Evolutionary conservation across 1,140 invertebrate species (phyloP), one percentile per base, ranked within the genome.

Genomic region (Ceratosolen fusciceps): DNA sequence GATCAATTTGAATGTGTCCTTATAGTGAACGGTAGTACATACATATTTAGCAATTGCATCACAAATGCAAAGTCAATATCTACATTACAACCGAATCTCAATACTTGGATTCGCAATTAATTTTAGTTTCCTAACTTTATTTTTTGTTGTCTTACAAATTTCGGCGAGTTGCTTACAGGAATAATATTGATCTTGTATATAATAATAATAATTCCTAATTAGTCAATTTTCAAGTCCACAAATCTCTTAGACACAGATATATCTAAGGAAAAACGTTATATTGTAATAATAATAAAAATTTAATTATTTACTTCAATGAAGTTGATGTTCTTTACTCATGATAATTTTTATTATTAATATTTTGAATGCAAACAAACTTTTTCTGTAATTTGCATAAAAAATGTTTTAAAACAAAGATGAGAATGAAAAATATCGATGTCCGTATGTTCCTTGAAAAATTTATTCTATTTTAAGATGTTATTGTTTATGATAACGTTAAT

Each of bases 1-100:
- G 82, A 84, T 85, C 83, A 87, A 87, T 87, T 85, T 79, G 81
- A 81, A 83, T 77, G 84, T 87, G 83, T 83, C 84, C 81, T 86
- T 84, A 86, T 82, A 79, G 49, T 79, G 78, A 52, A 31, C 21
- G 21, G 67, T 67, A 79, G 70, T 65, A 16, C 37, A n/a, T n/a
- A n/a, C n/a, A n/a, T n/a, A n/a, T 79, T 73, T 73, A 21, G 47
- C 26, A 43, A 68, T 83, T 84, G 68, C 74, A 34, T 72, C 74
- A 78, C 82, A 82, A 16, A 43, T 71, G 76, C 73, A 80, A 83
- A 85, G 84, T 86, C 84, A 85, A 85, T 86, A 84, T 83, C 82
- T 83, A 77, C 62, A 83, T 82, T 71, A 43, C 60, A 24, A 31
- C 9, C 29, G 7, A 19, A 49, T 49, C 31, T 72, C 34, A 24